These are phyloP conservation scores for Venturia canescens DNA, from an alignment of 1,140 invertebrate species.

Conservation along the genomic window DNA sequence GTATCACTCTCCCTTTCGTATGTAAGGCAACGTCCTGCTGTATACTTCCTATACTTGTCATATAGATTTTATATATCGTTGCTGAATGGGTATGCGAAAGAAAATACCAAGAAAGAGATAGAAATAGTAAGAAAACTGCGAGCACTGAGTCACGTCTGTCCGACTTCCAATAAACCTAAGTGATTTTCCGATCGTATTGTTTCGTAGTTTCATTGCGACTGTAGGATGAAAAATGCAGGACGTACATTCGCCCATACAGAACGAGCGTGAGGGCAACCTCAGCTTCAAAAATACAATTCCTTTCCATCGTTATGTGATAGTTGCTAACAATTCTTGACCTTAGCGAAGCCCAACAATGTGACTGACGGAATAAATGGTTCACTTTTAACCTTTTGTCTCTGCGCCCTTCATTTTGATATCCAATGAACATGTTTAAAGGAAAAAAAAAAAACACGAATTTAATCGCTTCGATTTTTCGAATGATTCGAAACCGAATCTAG, in stretches of 20 bases:
- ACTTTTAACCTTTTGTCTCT: not conserved
- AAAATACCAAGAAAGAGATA: constrained; percentile 4
- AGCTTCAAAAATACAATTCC: not conserved
- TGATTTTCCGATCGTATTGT: constrained; percentile 69
- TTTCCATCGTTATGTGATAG: not conserved
- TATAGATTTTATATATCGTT: constrained; percentile 70
- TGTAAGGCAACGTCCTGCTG: constrained; percentile 63
- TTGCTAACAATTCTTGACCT: not conserved
- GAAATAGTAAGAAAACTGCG: not conserved
- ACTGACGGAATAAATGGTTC: not conserved
- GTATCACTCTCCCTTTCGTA: constrained; percentile 63
- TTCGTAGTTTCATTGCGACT: constrained; percentile 67
- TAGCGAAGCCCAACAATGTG: not conserved
- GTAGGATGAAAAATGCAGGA: constrained; percentile 44
- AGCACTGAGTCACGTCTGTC: constrained; percentile 38
- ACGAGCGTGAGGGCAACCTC: not conserved
- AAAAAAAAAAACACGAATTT: too few relatives aligned
- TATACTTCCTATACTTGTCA: constrained; percentile 53
- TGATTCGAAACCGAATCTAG: not conserved
- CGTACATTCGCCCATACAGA: not conserved
- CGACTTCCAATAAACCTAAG: constrained; percentile 69
- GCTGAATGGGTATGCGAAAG: constrained; percentile 47
- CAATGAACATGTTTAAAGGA: too few relatives aligned
- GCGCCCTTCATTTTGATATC: too few relatives aligned
- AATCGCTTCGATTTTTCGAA: not conserved